Evolutionary conservation across 2,888 invertebrate genomes (phyloP), one percentile per base, ranked within the genome.

Genomic region (Leistus spinibarbis): DNA sequence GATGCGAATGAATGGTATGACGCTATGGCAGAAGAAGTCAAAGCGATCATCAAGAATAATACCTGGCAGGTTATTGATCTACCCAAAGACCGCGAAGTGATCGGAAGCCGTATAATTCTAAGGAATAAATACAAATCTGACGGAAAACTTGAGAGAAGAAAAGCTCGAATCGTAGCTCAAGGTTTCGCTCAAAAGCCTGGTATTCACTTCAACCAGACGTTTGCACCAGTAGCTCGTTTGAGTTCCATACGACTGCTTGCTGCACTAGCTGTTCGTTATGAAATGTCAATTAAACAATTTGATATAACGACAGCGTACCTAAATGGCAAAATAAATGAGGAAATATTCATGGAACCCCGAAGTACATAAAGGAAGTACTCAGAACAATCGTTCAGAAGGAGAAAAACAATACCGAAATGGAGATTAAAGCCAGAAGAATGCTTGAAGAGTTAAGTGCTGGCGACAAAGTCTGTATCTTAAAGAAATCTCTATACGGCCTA

Each of bases 401-500:
- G 2, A 16, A 13, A 9, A 23, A 20, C 1, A 24, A 64, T 27
- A 9, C 64, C 13, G 60, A 60, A 67, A 57, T 2, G 9, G 5
- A 7, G 7, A 13, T 13, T 5, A 40, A 7, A 40, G 40, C 40
- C 3, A 40, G 40, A 5, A 40, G 5, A 16, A 63, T 13, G 73
- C 68, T 16, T 75, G 73, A 1, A 63, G 68, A 23, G 68, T 76
- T 60, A 77, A 77, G 22, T 77, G 77, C 17, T 69, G 78, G 56
- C 78, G 78, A 67, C 78, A 78, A 20, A 78, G 80, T 20, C 66
- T 77, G 63, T 23, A 10, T 20, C 3, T 22, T 63, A 22, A 63
- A 63, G 13, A 63, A 63, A 7, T 4, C 22, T 1, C 22, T 63
- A 7, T 63, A 63, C 20, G 63, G 63, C 1, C 10, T 63, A 22